Evolutionary conservation across 1,140 invertebrate genomes (phyloP), one percentile per base, ranked within the genome.

Genomic region (Penaeus vannamei): DNA sequence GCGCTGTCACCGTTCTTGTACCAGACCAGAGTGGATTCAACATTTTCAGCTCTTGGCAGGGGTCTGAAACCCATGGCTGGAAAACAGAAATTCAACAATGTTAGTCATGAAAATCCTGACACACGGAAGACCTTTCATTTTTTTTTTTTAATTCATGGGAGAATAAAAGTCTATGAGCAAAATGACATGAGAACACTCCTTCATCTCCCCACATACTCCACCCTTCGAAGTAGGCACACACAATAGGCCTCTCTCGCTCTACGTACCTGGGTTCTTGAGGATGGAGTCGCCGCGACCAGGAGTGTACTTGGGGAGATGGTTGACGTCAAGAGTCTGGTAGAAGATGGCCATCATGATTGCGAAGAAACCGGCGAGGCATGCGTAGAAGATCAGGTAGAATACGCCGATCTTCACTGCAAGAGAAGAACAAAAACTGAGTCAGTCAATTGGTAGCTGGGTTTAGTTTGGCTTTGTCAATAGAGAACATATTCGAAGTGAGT

Each of bases 331-430:
- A 53, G 98, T 99, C 93, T 98, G 96, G 93, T 97, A 98, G 94
- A 99, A 99, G 91, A 98, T 96, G 86, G 96, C 95, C 93, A 99
- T 94, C 95, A 98, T 96, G 26, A 96, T 96, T 86, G 96, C 95
- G 94, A 98, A 99, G 95, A 99, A 99, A 62, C 96, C 95, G 91
- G 96, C 95, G 92, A 99, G 95, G 91, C 95, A 95, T 83, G 95
- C 94, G 94, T 98, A 99, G 94, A 98, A 99, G 93, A 98, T 96
- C 89, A 98, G 92, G 94, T 99, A 99, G 95, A 99, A 99, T 88
- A 98, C 93, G 90, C 97, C 94, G 94, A 99, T 98, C 95, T 98
- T 98, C 85, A 96, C 97, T 98, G 95, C 79, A 96, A 94, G 86
- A 92, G 93, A 91, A 92, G 93, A 92, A 92, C 61, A 84, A 12